Conservation (phyloP, 1,140 invertebrate genomes). For the Diuraphis noxia region DNA sequence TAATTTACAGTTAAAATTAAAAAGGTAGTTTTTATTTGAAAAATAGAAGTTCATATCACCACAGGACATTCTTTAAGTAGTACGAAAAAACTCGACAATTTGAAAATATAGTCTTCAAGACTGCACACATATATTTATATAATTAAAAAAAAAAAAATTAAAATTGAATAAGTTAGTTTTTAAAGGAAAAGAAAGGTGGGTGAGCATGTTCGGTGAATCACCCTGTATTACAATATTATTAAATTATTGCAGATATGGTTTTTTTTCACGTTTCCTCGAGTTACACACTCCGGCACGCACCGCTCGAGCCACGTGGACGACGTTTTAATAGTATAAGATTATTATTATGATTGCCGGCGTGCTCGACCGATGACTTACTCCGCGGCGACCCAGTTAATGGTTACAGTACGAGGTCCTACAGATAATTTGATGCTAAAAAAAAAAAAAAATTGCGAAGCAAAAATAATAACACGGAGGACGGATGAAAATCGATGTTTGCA, state of each 20-base stretch:
- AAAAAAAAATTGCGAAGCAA: not conserved
- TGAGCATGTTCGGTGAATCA: too few relatives aligned
- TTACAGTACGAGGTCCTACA: not conserved
- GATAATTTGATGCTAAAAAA: not conserved
- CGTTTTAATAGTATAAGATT: not conserved
- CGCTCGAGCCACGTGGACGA: not conserved
- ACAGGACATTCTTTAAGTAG: too few relatives aligned
- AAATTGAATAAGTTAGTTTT: too few relatives aligned
- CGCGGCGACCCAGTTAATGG: not conserved
- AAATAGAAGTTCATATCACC: too few relatives aligned
- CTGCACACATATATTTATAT: too few relatives aligned
- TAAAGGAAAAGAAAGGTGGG: too few relatives aligned
- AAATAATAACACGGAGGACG: not conserved
- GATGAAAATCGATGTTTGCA: not conserved
- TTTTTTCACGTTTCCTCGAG: not conserved
- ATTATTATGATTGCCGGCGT: not conserved
- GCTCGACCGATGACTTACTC: not conserved
- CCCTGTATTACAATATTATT: too few relatives aligned
- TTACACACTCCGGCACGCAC: not conserved
- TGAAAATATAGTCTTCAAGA: too few relatives aligned
- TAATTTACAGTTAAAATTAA: too few relatives aligned
- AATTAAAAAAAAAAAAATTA: too few relatives aligned
- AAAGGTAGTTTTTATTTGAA: too few relatives aligned
- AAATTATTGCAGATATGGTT: not conserved
- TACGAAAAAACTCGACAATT: too few relatives aligned